These are phyloP conservation scores for Pelagia noctiluca DNA, from an alignment of 30 jellyfish, hydroid and myxozoan genomes.

Conservation along the genomic window DNA sequence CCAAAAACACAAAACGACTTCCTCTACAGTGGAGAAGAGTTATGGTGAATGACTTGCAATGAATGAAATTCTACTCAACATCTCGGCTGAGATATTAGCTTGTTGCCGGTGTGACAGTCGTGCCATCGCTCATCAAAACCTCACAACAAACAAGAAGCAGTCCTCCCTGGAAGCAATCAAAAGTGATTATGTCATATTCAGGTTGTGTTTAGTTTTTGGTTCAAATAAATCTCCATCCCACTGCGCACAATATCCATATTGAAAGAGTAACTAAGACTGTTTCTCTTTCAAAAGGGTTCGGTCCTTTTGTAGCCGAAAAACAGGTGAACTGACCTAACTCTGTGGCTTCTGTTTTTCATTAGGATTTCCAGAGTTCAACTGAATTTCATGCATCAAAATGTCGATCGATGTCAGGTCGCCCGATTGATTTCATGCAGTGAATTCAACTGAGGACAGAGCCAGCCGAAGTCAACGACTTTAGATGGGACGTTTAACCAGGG, in stretches of 20 bases:
- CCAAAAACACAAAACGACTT: no score
- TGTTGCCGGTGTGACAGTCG: no score
- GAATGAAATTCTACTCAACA: no score
- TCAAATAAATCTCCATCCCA: slow-evolving; percentile 58
- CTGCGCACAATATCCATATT: slow-evolving; percentile 69
- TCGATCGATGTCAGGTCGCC: background rate
- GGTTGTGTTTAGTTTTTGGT: slow-evolving; percentile 58
- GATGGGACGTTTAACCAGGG: no score
- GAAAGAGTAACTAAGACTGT: slow-evolving; percentile 73
- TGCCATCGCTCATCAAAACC: no score
- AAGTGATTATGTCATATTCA: slow-evolving; percentile 41
- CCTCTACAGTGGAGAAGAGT: no score
- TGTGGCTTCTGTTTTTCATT: slow-evolving; percentile 55
- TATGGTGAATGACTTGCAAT: no score
- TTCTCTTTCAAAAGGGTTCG: slow-evolving; percentile 45
- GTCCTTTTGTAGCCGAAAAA: slow-evolving; percentile 58
- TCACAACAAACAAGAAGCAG: slow-evolving; percentile 36
- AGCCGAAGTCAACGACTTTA: no score
- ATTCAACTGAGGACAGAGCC: no score
- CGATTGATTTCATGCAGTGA: no score
- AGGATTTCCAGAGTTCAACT: no score
- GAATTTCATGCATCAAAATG: background rate
- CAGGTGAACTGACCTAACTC: slow-evolving; percentile 59
- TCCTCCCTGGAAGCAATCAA: slow-evolving; percentile 46
- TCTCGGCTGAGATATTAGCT: no score